Conservation (phyloP, 1,140 invertebrate genomes). For the Cydia amplana region DNA sequence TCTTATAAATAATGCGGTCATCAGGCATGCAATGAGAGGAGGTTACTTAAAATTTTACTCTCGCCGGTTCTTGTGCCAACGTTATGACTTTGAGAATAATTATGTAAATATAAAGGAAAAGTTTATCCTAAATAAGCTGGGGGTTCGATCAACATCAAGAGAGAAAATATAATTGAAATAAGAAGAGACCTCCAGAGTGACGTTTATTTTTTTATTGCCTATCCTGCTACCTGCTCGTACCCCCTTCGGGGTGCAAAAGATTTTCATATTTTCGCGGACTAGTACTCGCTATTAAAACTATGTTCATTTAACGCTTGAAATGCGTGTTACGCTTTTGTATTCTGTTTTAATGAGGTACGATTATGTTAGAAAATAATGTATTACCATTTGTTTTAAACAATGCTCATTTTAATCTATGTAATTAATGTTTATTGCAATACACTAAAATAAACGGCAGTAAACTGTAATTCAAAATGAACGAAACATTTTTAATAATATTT, state of each 20-base stretch:
- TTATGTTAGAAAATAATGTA: no score
- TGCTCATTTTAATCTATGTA: no score
- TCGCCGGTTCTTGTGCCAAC: conserved; percentile 31
- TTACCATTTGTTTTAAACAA: no score
- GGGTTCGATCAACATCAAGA: conserved; percentile 30
- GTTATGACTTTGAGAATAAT: conserved; percentile 38
- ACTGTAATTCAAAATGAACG: background rate
- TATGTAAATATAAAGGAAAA: conserved; percentile 41
- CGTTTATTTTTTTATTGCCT: conserved; percentile 22
- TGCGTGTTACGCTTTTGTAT: no score
- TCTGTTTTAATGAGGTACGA: no score
- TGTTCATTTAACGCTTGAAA: no score
- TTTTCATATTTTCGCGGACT: background rate
- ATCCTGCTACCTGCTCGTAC: background rate
- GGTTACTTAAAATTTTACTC: conserved; percentile 46
- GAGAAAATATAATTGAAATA: conserved; percentile 31
- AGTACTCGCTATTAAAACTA: background rate
- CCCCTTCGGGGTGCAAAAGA: background rate
- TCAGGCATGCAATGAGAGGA: conserved; percentile 34
- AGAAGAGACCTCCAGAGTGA: conserved; percentile 21
- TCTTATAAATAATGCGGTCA: conserved; percentile 45
- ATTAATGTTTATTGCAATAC: no score
- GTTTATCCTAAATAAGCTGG: conserved; percentile 31
- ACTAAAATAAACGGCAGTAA: background rate
- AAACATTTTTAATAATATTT: background rate